Percentiles rank a stretch among this genome's conserved stretches.
Evolutionary conservation across 92 coral and sea anemone species (phyloP).

Genomic region (Phenganax marumi): DNA sequence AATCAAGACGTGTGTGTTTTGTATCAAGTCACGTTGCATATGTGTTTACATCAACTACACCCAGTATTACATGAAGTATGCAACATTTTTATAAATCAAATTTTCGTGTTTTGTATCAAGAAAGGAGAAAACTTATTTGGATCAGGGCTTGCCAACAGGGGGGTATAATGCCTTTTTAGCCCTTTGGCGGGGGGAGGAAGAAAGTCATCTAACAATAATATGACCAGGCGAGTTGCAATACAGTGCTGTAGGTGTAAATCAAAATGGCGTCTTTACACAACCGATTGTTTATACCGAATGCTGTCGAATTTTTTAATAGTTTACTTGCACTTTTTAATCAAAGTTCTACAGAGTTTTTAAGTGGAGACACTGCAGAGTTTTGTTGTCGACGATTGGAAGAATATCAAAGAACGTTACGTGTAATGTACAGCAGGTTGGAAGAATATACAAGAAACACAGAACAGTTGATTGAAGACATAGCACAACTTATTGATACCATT

Average conservation of each 20-base stretch:
- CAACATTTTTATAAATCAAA: constrained; percentile 10
- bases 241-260: not conserved
- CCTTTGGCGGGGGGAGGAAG: not conserved
- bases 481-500: not conserved
- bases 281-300: not conserved
- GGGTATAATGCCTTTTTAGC: not conserved
- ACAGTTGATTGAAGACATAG: not conserved
- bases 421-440: not conserved
- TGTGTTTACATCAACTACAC: not conserved
- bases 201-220: not conserved
- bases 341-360: not conserved
- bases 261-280: constrained; percentile 16
- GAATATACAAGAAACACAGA: not conserved
- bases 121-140: constrained; percentile 12
- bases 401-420: constrained; percentile 1
- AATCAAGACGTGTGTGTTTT: not conserved
- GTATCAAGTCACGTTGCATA: not conserved
- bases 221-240: not conserved
- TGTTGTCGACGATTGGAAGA: constrained; percentile 6
- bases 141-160: constrained; percentile 1
- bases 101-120: constrained; percentile 4
- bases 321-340: not conserved
- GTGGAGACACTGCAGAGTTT: constrained; percentile 26
- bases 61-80: constrained; percentile 6
- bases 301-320: not conserved